These are phyloP conservation scores for Protomyctophum bolini DNA, from an alignment of 2,113 vertebrate genomes.

Conservation along the genomic window DNA sequence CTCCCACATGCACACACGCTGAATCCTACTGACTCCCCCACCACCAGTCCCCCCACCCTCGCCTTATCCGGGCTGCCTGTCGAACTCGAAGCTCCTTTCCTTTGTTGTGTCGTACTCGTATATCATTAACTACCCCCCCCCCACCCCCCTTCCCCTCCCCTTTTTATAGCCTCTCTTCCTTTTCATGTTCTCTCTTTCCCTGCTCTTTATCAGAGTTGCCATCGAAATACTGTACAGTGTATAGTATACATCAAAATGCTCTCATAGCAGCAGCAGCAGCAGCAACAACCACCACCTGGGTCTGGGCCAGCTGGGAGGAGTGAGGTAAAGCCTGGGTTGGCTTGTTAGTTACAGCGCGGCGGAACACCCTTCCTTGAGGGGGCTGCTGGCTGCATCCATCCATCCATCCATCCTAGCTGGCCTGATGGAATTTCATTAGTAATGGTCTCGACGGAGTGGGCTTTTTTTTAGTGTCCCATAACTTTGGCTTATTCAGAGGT, in stretches of 20 bases:
- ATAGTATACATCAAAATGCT: too few relatives aligned
- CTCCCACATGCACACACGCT: not conserved
- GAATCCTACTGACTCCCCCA: not conserved
- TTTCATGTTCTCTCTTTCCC: constrained; percentile 3
- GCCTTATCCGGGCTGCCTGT: not conserved
- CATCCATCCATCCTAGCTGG: too few relatives aligned
- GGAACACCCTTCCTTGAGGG: too few relatives aligned
- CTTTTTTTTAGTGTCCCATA: too few relatives aligned
- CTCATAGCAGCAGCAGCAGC: too few relatives aligned
- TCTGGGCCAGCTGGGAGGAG: not conserved
- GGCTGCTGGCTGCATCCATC: too few relatives aligned
- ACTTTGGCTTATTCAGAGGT: constrained; percentile 43
- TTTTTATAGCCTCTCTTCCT: not conserved
- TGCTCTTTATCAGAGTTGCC: not conserved
- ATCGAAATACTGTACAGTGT: not conserved
- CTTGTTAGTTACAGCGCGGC: too few relatives aligned
- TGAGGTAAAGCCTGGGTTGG: too few relatives aligned
- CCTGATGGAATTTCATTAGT: too few relatives aligned
- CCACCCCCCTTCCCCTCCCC: not conserved
- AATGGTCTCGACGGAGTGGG: too few relatives aligned
- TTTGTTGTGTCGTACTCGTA: not conserved
- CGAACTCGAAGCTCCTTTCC: not conserved
- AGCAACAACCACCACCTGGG: too few relatives aligned
- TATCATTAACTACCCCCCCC: not conserved
- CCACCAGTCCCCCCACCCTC: not conserved